phyloP scores from a whole-genome alignment of 2,113 vertebrate genomes.

The Protobothrops mucrosquamatus region DNA sequence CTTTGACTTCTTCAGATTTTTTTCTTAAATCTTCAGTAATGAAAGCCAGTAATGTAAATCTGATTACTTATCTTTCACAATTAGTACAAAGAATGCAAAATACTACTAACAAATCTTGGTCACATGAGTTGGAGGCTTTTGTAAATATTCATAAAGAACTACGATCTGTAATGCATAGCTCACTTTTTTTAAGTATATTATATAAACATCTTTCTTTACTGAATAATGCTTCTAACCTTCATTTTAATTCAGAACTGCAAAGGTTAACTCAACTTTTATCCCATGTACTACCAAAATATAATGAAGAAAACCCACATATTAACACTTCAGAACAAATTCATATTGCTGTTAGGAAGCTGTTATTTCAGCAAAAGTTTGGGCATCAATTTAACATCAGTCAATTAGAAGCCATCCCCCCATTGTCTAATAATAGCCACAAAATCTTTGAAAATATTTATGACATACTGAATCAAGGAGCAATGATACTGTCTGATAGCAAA shows the following conservation, averaged over 20 bases:
- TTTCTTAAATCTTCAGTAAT: slow-evolving; percentile 36
- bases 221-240: slow-evolving; percentile 20
- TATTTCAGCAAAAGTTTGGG: slow-evolving; percentile 48
- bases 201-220: slow-evolving; percentile 38
- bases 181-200: slow-evolving; percentile 49
- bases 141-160: slow-evolving; percentile 41
- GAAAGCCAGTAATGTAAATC: slow-evolving; percentile 19
- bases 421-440: slow-evolving; percentile 49
- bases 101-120: slow-evolving; percentile 39
- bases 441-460: slow-evolving; percentile 34
- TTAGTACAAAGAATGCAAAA: slow-evolving; percentile 45
- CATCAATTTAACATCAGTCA: slow-evolving; percentile 48
- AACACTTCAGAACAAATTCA: slow-evolving; percentile 42
- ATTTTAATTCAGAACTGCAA: slow-evolving; percentile 24
- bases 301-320: slow-evolving; percentile 32
- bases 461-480: slow-evolving; percentile 46
- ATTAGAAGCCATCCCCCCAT: slow-evolving; percentile 46
- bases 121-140: slow-evolving; percentile 37
- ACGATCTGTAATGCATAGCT: slow-evolving; percentile 34
- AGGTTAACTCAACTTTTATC: slow-evolving; percentile 44
- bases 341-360: slow-evolving; percentile 49
- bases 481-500: slow-evolving; percentile 40
- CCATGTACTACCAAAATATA: slow-evolving; percentile 32
- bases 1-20: slow-evolving; percentile 29
- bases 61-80: slow-evolving; percentile 43